Evolutionary conservation across 2,888 invertebrate species (phyloP), one percentile per base, ranked within the genome.

Genomic region (Pyrgus malvae): DNA sequence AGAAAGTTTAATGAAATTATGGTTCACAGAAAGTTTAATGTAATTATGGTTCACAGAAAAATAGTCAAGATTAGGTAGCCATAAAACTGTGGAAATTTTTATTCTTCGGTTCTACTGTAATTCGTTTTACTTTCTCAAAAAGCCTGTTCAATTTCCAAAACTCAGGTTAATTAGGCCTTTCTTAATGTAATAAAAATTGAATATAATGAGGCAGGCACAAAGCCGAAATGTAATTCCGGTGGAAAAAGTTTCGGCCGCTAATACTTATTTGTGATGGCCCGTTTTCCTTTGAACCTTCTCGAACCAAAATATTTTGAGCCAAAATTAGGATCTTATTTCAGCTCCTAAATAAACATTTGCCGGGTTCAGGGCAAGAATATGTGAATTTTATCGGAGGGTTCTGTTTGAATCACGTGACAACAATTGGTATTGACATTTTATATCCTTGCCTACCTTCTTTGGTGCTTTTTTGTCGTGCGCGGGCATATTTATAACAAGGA

Each of bases 271-370:
- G 19, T 31, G 29, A 29, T 27, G 19, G 44, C 29, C 42, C n/a
- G 25, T 41, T 41, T 23, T 7, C 29, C 27, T 17, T 45, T 21
- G 23, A 33, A 33, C 19, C 12, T 33, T 3, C 5, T 45, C 19
- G 12, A 33, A 45, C 11, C 21, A 45, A 45, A 33, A 33, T 7
- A 45, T 33, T 33, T 21, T 45, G 12, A 6, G 14, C 19, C 21
- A 21, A 33, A 33, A 33, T 33, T 21, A 45, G 12, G 33, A 33
- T 45, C 29, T 19, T 44, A 44, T 44, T 45, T 23, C 21, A 45
- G 45, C 19, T 33, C 45, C 45, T 45, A 33, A 33, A 33, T 21
- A 45, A 45, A 14, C 33, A 33, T 21, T 21, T 45, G 19, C 8
- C 2, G 33, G 19, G 9, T 14, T 9, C 1, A 1, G 11, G 12